These are phyloP conservation scores for Branchipolynoe longqiensis DNA, from an alignment of 2,888 invertebrate species.

Conservation along the genomic window DNA sequence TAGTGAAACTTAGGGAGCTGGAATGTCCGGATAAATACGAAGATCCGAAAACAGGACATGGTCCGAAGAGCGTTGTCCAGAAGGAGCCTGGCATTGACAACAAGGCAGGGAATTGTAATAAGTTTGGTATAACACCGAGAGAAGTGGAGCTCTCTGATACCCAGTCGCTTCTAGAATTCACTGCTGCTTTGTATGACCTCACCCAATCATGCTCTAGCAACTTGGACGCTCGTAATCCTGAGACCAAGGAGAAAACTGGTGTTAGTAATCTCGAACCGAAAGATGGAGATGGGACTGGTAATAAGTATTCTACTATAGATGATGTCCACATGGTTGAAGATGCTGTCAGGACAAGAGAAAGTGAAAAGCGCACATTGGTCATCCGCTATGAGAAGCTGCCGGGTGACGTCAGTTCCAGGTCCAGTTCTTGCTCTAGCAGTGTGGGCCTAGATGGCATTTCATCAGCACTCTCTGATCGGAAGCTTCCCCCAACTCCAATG, in stretches of 20 bases:
- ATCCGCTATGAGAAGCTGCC: not conserved
- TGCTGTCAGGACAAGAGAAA: not conserved
- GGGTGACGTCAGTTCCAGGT: not conserved
- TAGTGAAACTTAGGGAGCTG: not conserved
- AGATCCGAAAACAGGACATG: not conserved
- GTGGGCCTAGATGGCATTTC: no score
- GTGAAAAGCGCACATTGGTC: not conserved
- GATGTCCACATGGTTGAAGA: not conserved
- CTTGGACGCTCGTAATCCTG: no score
- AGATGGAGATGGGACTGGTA: not conserved
- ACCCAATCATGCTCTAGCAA: not conserved
- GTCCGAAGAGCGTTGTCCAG: no score
- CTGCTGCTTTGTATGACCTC: slow-evolving; percentile 19
- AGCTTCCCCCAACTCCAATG: slow-evolving; percentile 11
- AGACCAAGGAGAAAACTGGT: no score
- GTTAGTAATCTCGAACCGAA: not conserved
- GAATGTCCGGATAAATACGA: not conserved
- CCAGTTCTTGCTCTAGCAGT: not conserved
- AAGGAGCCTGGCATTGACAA: not conserved
- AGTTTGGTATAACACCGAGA: no score
- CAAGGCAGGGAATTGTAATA: no score
- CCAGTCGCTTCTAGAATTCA: slow-evolving; percentile 2
- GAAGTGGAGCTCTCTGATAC: no score
- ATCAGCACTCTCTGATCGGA: not conserved
- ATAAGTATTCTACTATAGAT: not conserved